phyloP scores from a whole-genome alignment of 53 echinoderm and acorn worm genomes.

The Crossaster papposus region DNA sequence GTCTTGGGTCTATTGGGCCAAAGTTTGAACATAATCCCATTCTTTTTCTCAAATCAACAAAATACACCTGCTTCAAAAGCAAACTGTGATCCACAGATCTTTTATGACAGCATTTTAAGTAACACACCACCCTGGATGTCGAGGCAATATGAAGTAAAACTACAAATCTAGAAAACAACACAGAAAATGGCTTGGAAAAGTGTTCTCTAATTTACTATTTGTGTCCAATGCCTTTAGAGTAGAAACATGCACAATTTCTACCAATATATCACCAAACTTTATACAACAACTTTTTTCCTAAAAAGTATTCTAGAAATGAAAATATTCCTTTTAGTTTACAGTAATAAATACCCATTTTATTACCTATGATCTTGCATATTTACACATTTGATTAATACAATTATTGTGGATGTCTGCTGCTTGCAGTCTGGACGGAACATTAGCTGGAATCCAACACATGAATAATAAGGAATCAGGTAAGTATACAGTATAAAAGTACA shows the following conservation, averaged over 20 bases:
- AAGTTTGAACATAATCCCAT: too few species aligned
- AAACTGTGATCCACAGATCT: too few species aligned
- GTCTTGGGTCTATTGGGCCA: too few species aligned
- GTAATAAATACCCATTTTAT: conserved; percentile 56
- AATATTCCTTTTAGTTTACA: conserved; percentile 1
- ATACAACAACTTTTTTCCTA: not conserved
- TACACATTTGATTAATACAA: conserved; percentile 12
- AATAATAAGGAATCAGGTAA: not conserved
- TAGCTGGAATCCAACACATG: not conserved
- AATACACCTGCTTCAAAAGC: too few species aligned
- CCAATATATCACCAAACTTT: not conserved
- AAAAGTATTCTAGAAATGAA: not conserved
- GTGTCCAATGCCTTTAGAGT: not conserved
- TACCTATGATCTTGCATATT: conserved; percentile 42
- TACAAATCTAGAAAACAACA: too few species aligned
- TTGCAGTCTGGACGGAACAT: not conserved
- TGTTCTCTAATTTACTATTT: not conserved
- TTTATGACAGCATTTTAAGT: too few species aligned
- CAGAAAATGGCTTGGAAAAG: too few species aligned
- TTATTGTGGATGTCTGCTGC: not conserved
- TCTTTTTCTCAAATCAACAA: too few species aligned
- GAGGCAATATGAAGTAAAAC: too few species aligned
- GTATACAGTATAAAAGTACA: not conserved
- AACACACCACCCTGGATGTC: too few species aligned
- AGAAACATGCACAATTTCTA: too few species aligned